Conservation (phyloP, 2,113 vertebrate species). For the Naja naja region DNA sequence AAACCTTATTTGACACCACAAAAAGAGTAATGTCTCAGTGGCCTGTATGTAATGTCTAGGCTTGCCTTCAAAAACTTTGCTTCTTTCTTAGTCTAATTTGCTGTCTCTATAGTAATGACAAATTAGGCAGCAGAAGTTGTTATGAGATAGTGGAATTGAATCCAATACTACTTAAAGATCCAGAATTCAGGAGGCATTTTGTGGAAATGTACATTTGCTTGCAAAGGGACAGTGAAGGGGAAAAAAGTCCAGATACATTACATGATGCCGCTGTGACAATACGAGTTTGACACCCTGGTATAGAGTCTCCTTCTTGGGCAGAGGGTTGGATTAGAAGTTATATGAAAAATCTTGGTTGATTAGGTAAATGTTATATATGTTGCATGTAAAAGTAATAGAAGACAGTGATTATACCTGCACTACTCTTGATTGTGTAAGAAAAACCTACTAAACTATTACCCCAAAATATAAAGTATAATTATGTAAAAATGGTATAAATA, state of each 20-base stretch:
- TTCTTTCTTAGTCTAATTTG: background rate
- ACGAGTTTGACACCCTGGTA: no score
- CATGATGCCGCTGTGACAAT: no score
- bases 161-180: background rate
- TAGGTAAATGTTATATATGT: background rate
- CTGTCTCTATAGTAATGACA: background rate
- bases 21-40: background rate
- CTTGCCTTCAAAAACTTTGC: background rate
- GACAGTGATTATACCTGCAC: background rate
- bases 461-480: background rate
- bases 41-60: background rate
- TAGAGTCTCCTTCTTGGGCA: no score
- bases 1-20: background rate
- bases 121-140: background rate
- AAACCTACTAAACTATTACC: background rate
- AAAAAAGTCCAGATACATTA: no score
- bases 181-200: background rate
- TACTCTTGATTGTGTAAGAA: background rate
- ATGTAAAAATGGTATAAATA: background rate
- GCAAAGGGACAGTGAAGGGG: background rate
- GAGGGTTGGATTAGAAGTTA: background rate
- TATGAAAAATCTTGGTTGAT: background rate
- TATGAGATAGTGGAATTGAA: background rate
- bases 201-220: background rate
- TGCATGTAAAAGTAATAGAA: background rate